A percentile compares a stretch with the other conserved stretches of the same genome.
These are phyloP conservation scores for Selenia dentaria DNA, from an alignment of 2,888 invertebrate species.

Conservation along the genomic window DNA sequence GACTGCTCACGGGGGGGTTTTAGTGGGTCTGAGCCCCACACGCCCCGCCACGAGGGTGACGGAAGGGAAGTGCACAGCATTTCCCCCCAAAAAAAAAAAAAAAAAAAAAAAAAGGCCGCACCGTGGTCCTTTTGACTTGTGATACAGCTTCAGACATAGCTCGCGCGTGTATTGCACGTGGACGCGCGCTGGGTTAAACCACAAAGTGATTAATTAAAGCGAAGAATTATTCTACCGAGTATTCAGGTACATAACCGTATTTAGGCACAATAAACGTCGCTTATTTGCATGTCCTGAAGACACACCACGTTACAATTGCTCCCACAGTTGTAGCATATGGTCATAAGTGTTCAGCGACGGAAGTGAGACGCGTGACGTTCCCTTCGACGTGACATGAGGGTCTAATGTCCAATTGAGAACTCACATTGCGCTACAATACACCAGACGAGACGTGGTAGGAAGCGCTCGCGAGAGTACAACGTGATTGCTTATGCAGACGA, in stretches of 20 bases:
- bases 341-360: slow-evolving; percentile 65
- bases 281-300: slow-evolving; percentile 30
- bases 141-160: too few relatives aligned
- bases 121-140: too few relatives aligned
- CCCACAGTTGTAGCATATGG: slow-evolving; percentile 43
- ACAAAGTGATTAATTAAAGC: too few relatives aligned
- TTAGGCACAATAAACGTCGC: slow-evolving; percentile 3
- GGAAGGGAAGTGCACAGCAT: too few relatives aligned
- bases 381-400: slow-evolving; percentile 67
- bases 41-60: too few relatives aligned
- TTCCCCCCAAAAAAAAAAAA: too few relatives aligned
- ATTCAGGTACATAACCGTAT: background rate
- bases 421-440: slow-evolving; percentile 39
- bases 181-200: too few relatives aligned
- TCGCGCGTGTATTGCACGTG: too few relatives aligned
- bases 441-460: slow-evolving; percentile 40
- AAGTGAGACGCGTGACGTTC: slow-evolving; percentile 73
- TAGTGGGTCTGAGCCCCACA: too few relatives aligned
- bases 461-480: slow-evolving; percentile 34
- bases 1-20: too few relatives aligned
- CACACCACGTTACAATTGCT: slow-evolving; percentile 33
- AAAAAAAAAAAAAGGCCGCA: too few relatives aligned
- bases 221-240: too few relatives aligned
- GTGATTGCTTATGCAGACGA: slow-evolving; percentile 27
- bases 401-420: slow-evolving; percentile 52